Evolutionary conservation across 2,113 vertebrate genomes (phyloP).

Genomic region (Heterochromis multidens): DNA sequence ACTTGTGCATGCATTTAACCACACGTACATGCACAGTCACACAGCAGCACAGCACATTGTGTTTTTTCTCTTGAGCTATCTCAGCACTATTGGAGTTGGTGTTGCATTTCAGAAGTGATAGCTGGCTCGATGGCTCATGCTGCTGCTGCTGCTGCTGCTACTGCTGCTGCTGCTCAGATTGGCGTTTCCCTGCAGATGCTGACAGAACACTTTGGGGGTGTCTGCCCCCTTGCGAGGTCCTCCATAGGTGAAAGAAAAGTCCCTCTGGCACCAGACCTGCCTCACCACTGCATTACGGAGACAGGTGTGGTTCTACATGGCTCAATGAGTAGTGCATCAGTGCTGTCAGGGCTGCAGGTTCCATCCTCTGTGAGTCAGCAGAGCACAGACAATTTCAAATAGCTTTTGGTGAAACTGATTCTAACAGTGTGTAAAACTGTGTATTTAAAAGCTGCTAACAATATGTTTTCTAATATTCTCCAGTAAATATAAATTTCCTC

Average conservation of each 20-base stretch:
- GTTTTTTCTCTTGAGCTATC: conserved; percentile 31
- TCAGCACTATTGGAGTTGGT: conserved; percentile 70
- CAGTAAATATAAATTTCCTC: not conserved
- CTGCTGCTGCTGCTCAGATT: conserved; percentile 19
- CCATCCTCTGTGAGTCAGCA: conserved; percentile 27
- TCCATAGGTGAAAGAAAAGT: conserved; percentile 17
- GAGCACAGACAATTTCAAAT: not conserved
- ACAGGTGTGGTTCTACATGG: conserved; percentile 21
- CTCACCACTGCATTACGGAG: conserved; percentile 10
- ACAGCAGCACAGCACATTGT: not conserved
- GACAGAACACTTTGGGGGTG: conserved; percentile 49
- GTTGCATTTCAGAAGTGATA: conserved; percentile 63
- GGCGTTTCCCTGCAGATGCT: conserved; percentile 48
- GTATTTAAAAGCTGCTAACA: not conserved
- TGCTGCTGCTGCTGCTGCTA: not conserved
- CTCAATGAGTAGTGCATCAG: conserved; percentile 10
- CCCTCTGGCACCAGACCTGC: not conserved
- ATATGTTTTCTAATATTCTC: not conserved
- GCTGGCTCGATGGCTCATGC: conserved; percentile 29
- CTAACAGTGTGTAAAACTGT: not conserved
- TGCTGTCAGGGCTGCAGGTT: conserved; percentile 5
- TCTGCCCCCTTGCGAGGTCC: conserved; percentile 8
- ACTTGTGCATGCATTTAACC: not conserved
- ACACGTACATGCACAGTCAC: not conserved
- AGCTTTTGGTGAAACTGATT: not conserved